Conservation (phyloP, 2,888 invertebrate genomes). For the Andrena camellia region DNA sequence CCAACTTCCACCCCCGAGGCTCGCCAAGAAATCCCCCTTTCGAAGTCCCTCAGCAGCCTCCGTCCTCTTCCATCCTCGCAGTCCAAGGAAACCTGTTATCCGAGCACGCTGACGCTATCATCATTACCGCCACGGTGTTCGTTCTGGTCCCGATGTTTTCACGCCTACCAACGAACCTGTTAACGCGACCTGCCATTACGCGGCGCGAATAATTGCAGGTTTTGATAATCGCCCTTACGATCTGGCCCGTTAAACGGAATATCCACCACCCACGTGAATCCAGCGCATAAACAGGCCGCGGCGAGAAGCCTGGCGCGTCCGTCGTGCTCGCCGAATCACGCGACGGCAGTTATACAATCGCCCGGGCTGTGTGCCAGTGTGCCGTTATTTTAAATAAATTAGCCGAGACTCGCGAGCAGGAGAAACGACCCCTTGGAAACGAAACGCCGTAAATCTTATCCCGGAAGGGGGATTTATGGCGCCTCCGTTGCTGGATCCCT, state of each 20-base stretch:
- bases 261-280: slow-evolving; percentile 17
- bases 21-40: background rate
- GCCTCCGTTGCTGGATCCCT: slow-evolving; percentile 7
- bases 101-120: slow-evolving; percentile 10
- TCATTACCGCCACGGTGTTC: slow-evolving; percentile 48
- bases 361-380: slow-evolving; percentile 9
- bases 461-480: slow-evolving; percentile 25
- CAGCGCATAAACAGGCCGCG: slow-evolving; percentile 8
- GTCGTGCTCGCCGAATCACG: background rate
- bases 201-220: slow-evolving; percentile 37
- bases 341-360: slow-evolving; percentile 14
- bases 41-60: background rate
- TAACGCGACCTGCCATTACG: slow-evolving; percentile 43
- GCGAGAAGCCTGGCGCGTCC: background rate
- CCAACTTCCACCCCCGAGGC: background rate
- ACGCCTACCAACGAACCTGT: slow-evolving; percentile 49
- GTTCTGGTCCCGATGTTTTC: slow-evolving; percentile 49
- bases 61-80: background rate
- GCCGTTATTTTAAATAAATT: slow-evolving; percentile 28
- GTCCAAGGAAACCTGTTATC: slow-evolving; percentile 34
- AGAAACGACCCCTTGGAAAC: background rate
- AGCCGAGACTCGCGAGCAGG: background rate
- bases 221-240: slow-evolving; percentile 11
- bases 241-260: slow-evolving; percentile 17
- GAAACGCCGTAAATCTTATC: slow-evolving; percentile 27